These are phyloP conservation scores for Selene dorsalis DNA, from an alignment of 2,797 vertebrate species.

Conservation along the genomic window DNA sequence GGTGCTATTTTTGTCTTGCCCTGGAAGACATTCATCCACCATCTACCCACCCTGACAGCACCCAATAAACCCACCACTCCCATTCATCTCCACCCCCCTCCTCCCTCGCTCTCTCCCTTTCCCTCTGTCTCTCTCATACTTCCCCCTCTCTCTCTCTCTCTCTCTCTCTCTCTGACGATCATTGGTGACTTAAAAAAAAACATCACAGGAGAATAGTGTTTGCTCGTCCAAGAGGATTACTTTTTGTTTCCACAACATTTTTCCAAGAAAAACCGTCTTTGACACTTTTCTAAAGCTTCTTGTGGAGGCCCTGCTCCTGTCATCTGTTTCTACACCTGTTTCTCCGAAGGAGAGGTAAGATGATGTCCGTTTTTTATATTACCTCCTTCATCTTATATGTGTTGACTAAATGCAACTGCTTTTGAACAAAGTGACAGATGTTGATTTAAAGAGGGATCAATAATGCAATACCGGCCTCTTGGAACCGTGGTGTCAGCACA, in stretches of 20 bases:
- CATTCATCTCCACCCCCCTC: constrained; percentile 71
- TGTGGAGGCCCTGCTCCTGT: constrained; percentile 16
- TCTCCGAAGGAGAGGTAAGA: constrained; percentile 67
- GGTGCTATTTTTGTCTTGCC: constrained; percentile 78
- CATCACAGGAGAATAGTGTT: constrained; percentile 66
- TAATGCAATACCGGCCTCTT: constrained; percentile 47
- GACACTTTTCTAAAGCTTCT: constrained; percentile 21
- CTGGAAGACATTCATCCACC: constrained; percentile 81
- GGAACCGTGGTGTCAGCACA: constrained; percentile 56
- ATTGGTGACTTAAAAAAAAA: constrained; percentile 68
- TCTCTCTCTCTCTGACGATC: constrained; percentile 38
- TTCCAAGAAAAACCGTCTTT: constrained; percentile 12
- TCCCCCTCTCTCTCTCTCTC: constrained; percentile 17
- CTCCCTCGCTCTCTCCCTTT: constrained; percentile 43
- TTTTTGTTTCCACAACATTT: constrained; percentile 32
- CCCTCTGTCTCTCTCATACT: constrained; percentile 29
- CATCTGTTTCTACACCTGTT: constrained; percentile 18
- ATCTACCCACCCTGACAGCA: constrained; percentile 79
- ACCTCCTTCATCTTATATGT: constrained; percentile 10
- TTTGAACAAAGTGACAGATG: constrained; percentile 52
- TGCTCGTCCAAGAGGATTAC: constrained; percentile 55
- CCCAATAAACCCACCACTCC: constrained; percentile 83
- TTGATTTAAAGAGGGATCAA: constrained; percentile 70
- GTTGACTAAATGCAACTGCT: constrained; percentile 22
- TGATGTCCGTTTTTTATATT: constrained; percentile 4